A percentile compares a stretch with the other conserved stretches of the same genome.
These are phyloP conservation scores for Spisula solida DNA, from an alignment of 2,888 invertebrate genomes.

Conservation along the genomic window DNA sequence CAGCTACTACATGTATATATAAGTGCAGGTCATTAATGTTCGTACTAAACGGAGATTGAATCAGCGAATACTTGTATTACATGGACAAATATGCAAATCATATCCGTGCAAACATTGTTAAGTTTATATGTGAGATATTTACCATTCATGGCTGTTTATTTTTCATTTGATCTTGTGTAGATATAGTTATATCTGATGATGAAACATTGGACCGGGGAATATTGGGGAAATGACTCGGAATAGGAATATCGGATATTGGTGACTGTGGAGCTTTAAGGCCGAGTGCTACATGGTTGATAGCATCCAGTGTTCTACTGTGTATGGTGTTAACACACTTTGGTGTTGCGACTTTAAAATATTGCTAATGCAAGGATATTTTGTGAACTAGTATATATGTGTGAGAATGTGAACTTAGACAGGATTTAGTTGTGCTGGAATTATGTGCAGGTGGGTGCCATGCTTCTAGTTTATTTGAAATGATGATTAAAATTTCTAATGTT, in stretches of 20 bases:
- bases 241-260: conserved; percentile 23
- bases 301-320: not conserved
- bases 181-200: not conserved
- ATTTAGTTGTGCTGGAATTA: not conserved
- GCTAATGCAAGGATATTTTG: too few relatives aligned
- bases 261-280: not conserved
- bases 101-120: not conserved
- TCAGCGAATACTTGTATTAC: not conserved
- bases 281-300: not conserved
- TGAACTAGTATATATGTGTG: not conserved
- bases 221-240: conserved; percentile 5
- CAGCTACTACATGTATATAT: too few relatives aligned
- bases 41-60: not conserved
- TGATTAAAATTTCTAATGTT: not conserved
- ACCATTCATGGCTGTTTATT: conserved; percentile 11
- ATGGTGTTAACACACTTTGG: not conserved
- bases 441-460: not conserved
- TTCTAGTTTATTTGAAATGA: not conserved
- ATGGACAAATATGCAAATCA: not conserved
- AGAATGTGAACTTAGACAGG: not conserved
- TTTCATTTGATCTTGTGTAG: conserved; percentile 21
- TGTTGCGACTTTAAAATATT: too few relatives aligned
- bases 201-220: not conserved
- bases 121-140: not conserved
- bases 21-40: not conserved